Conservation (phyloP, 2,888 invertebrate genomes). For the Exocentrus adspersus region DNA sequence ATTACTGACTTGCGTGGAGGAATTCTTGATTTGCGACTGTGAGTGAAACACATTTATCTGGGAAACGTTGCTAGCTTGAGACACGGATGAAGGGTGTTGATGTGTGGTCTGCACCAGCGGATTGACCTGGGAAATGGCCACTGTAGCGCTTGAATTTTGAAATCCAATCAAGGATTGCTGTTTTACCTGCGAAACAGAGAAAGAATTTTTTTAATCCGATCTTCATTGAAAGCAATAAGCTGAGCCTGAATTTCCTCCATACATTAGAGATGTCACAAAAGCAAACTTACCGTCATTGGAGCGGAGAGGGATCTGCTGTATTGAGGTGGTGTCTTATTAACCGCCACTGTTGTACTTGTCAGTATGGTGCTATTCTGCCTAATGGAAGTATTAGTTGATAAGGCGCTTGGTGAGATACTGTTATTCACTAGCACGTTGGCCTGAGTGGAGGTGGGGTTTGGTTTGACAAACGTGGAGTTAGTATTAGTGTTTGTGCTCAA, state of each 20-base stretch:
- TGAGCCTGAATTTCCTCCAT: no score
- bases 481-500: constrained; percentile 28
- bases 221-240: not conserved
- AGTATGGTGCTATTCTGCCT: constrained; percentile 50
- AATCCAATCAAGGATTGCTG: constrained; percentile 18
- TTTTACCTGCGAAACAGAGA: constrained; percentile 34
- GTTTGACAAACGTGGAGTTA: constrained; percentile 30
- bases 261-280: no score
- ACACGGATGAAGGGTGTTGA: constrained; percentile 30
- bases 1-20: not conserved
- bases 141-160: constrained; percentile 14
- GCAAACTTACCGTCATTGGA: constrained; percentile 35
- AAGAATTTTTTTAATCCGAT: not conserved
- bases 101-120: constrained; percentile 30
- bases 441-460: constrained; percentile 43
- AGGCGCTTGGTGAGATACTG: constrained; percentile 57
- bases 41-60: constrained; percentile 30
- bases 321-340: constrained; percentile 35
- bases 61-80: constrained; percentile 13
- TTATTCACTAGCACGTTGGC: constrained; percentile 48
- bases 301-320: constrained; percentile 38
- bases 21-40: constrained; percentile 27
- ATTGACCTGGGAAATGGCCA: constrained; percentile 26
- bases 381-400: constrained; percentile 52
- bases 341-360: constrained; percentile 48